Conservation (phyloP, 1,140 invertebrate genomes). For the Sarcophaga bullata region DNA sequence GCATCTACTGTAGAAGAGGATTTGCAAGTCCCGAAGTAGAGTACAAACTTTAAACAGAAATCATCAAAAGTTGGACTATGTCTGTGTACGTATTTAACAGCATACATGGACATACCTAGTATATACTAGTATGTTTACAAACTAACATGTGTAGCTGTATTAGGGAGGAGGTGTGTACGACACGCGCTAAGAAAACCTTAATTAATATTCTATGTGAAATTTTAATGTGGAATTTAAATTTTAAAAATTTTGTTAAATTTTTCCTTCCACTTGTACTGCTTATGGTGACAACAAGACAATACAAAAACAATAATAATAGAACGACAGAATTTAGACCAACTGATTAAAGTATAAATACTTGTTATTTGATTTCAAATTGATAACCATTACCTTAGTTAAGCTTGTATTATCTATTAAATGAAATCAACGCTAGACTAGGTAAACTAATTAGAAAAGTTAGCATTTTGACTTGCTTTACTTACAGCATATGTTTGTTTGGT, state of each 20-base stretch:
- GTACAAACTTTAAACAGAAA: not conserved
- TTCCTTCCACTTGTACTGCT: not conserved
- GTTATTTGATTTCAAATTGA: conserved; percentile 43
- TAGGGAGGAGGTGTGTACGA: not conserved
- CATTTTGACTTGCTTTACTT: no score
- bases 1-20: no score
- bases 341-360: not conserved
- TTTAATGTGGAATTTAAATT: not conserved
- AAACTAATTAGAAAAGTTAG: no score
- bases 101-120: no score
- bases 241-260: not conserved
- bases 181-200: not conserved
- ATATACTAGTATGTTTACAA: no score
- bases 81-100: no score
- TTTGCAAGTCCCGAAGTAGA: not conserved
- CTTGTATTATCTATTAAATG: not conserved
- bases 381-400: conserved; percentile 8
- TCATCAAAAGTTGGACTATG: not conserved
- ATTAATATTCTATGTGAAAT: not conserved
- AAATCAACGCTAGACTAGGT: no score
- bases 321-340: not conserved
- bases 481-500: no score
- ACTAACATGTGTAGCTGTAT: not conserved
- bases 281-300: not conserved
- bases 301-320: not conserved